These are phyloP conservation scores for Eulemur macaco DNA, from an alignment of 2,113 vertebrate genomes.

Conservation along the genomic window DNA sequence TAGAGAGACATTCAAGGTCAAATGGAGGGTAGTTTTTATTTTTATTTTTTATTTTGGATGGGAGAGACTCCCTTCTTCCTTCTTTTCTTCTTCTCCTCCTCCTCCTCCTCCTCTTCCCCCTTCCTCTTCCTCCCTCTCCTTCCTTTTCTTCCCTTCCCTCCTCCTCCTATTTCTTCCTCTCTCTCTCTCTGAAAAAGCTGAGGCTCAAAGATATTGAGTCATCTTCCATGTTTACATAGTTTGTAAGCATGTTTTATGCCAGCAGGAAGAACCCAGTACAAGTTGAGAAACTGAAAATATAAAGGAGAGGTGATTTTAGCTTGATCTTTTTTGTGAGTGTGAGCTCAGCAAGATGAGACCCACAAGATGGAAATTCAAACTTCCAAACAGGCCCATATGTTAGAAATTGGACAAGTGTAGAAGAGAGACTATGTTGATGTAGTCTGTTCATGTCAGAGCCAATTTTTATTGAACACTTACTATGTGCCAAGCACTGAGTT, in stretches of 20 bases:
- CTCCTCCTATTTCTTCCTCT: too few relatives aligned
- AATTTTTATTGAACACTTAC: slow-evolving; percentile 5
- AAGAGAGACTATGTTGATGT: slow-evolving; percentile 8
- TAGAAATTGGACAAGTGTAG: not conserved
- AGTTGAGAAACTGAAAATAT: slow-evolving; percentile 33
- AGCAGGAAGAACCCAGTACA: not conserved
- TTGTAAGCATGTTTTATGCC: slow-evolving; percentile 31
- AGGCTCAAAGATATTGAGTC: slow-evolving; percentile 10
- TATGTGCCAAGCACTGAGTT: not conserved
- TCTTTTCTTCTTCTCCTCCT: not conserved
- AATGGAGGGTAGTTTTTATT: not conserved
- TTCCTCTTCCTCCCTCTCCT: too few relatives aligned
- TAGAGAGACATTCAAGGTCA: not conserved
- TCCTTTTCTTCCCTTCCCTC: not conserved
- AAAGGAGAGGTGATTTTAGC: slow-evolving; percentile 24
- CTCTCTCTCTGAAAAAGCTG: not conserved
- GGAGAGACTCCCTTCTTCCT: not conserved
- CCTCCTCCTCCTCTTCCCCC: not conserved
- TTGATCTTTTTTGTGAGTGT: not conserved
- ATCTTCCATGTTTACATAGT: not conserved
- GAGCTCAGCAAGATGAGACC: slow-evolving; percentile 18
- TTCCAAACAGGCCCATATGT: not conserved
- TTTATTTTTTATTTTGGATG: not conserved
- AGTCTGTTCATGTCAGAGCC: not conserved
- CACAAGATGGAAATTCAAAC: slow-evolving; percentile 31